Percentiles rank a stretch among this genome's conserved stretches.
Evolutionary conservation across 1,140 invertebrate species (phyloP).

Genomic region (Lasioglossum albipes): DNA sequence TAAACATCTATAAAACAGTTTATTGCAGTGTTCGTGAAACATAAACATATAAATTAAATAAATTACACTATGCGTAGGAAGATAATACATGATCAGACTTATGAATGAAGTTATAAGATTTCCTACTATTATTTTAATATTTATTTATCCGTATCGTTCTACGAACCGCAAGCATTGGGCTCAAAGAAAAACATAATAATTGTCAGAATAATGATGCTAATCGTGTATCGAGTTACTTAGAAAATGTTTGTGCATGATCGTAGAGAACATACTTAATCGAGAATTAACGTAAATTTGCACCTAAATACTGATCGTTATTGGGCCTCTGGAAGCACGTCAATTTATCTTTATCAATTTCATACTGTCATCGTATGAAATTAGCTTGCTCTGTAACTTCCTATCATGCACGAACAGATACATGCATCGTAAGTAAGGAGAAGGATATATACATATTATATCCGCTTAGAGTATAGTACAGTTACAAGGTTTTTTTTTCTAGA

Average conservation of each 20-base stretch:
- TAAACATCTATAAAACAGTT: constrained; percentile 22
- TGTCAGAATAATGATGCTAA: constrained; percentile 10
- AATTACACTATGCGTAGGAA: constrained; percentile 15
- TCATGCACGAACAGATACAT: constrained; percentile 8
- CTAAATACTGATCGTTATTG: constrained; percentile 53
- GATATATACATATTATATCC: constrained; percentile 1
- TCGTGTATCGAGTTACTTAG: background rate
- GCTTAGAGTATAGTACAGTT: constrained; percentile 4
- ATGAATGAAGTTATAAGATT: background rate
- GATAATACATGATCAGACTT: constrained; percentile 24
- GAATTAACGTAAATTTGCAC: constrained; percentile 39
- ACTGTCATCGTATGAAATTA: constrained; percentile 16
- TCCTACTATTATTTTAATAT: background rate
- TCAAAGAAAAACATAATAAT: background rate
- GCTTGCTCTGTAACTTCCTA: constrained; percentile 16
- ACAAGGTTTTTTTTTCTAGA: constrained; percentile 39
- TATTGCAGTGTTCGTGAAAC: constrained; percentile 2
- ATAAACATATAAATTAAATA: constrained; percentile 37
- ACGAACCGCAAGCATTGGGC: background rate
- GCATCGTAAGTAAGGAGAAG: constrained; percentile 43
- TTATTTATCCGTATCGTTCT: constrained; percentile 2
- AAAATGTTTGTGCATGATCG: constrained; percentile 19
- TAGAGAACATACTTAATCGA: constrained; percentile 22
- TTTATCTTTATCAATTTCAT: constrained; percentile 31
- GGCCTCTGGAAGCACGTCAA: constrained; percentile 53